Base-by-base conservation (phyloP, 2,797 vertebrate genomes). In the Caiman crocodilus region DNA sequence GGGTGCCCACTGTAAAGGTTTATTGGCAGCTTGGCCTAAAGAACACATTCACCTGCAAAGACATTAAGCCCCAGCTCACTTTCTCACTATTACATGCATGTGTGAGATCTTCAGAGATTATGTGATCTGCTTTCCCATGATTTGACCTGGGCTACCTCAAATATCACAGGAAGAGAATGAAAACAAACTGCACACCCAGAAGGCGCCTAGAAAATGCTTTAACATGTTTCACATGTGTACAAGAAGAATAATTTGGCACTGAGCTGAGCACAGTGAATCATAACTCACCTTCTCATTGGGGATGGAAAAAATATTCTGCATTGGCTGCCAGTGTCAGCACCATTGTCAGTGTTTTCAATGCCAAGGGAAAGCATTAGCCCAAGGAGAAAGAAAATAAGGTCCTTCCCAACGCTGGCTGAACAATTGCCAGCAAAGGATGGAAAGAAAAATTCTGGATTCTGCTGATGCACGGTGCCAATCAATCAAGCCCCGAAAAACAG, bases 391-490 rank as follows among this genome's bases (percentile, higher is more conserved):
- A 50, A 93, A 83, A 84, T 56, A 85, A 92, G 5, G 26, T 84
- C 30, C 25, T 93, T 82, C 84, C 71, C 79, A 64, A 57, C 79
- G 87, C 78, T 75, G 77, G 61, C 92, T 90, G 81, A 88, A 94
- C 79, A 57, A 84, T 50, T 83, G 86, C 69, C 82, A 85, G 85
- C 15, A 87, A 92, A 92, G 20, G 50, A 74, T 69, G 86, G 76
- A 94, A 92, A 87, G 64, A 82, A 95, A 92, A 88, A 75, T 71
- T 88, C 78, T 89, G 74, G 21, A 11, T 87, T 92, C 64, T 94
- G 60, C 25, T 61, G 80, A 23, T 81, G 85, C 35, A 20, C 79
- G 87, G 13, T 65, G 55, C 82, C 80, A 84, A 85, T 95, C 91
- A 77, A 73, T 96, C 80, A 82, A 2, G 2, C 82, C 75, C 80